Evolutionary conservation across 1,140 invertebrate species (phyloP).

Genomic region (Batillaria attramentaria): DNA sequence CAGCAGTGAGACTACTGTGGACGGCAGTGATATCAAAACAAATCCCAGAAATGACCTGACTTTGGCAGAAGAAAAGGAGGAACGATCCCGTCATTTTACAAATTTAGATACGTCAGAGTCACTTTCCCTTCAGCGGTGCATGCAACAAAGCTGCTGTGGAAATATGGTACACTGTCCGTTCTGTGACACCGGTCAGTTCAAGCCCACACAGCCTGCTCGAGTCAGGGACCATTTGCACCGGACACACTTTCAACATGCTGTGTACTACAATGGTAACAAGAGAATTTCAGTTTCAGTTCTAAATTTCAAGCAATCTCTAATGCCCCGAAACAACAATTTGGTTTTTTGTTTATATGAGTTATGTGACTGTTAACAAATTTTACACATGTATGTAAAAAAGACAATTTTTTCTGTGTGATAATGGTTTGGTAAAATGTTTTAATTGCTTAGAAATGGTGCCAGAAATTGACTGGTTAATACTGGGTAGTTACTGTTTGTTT

Average conservation of each 20-base stretch:
- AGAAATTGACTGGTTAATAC: not conserved
- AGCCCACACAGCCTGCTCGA: slow-evolving; percentile 24
- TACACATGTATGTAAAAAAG: not conserved
- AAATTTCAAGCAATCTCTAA: not conserved
- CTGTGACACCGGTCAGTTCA: slow-evolving; percentile 28
- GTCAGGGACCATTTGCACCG: slow-evolving; percentile 26
- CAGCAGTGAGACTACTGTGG: too few relatives aligned
- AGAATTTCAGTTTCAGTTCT: not conserved
- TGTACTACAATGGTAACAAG: slow-evolving; percentile 29
- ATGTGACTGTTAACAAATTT: not conserved
- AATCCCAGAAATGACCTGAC: too few relatives aligned
- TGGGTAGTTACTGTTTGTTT: not conserved
- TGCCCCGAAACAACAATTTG: not conserved
- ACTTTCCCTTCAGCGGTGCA: slow-evolving; percentile 3
- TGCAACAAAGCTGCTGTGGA: slow-evolving; percentile 8
- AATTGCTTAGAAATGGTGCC: not conserved
- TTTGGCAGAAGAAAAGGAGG: too few relatives aligned
- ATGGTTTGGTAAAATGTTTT: not conserved
- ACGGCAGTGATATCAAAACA: too few relatives aligned
- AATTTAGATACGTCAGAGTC: not conserved
- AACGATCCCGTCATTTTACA: too few relatives aligned
- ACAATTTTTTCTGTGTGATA: not conserved
- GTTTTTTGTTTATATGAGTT: not conserved
- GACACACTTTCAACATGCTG: slow-evolving; percentile 36
- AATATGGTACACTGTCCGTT: slow-evolving; percentile 30